These are phyloP conservation scores for Lagodon rhomboides DNA, from an alignment of 2,797 vertebrate genomes.

Conservation along the genomic window DNA sequence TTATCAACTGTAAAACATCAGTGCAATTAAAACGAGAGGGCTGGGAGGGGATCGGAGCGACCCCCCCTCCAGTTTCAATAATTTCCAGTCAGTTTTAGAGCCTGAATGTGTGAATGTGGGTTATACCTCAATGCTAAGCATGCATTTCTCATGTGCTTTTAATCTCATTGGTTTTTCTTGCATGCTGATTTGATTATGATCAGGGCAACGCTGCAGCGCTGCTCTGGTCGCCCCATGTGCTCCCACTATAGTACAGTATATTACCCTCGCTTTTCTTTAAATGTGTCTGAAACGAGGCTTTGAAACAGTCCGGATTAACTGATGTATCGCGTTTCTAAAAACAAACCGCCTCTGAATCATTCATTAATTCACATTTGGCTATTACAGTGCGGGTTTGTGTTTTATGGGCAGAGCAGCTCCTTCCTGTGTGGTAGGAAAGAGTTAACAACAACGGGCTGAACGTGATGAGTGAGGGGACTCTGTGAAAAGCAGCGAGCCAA, in stretches of 20 bases:
- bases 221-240: constrained; percentile 60
- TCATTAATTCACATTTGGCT: constrained; percentile 82
- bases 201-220: constrained; percentile 56
- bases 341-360: constrained; percentile 82
- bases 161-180: constrained; percentile 76
- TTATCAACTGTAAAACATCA: constrained; percentile 77
- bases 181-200: constrained; percentile 82
- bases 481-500: constrained; percentile 81
- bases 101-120: constrained; percentile 74
- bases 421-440: constrained; percentile 80
- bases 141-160: constrained; percentile 77
- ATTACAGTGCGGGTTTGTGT: constrained; percentile 74
- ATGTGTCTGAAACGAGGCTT: constrained; percentile 72
- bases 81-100: constrained; percentile 48
- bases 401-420: constrained; percentile 69
- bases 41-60: constrained; percentile 12
- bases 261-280: constrained; percentile 66
- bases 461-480: constrained; percentile 83
- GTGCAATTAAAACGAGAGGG: constrained; percentile 68
- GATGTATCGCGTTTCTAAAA: constrained; percentile 81
- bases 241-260: constrained; percentile 44
- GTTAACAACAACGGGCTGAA: constrained; percentile 83
- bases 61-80: constrained; percentile 36
- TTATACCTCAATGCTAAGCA: constrained; percentile 72
- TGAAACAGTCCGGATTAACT: constrained; percentile 77